These are phyloP conservation scores for Agrotis ipsilon DNA, from an alignment of 2,888 invertebrate species.

Conservation along the genomic window DNA sequence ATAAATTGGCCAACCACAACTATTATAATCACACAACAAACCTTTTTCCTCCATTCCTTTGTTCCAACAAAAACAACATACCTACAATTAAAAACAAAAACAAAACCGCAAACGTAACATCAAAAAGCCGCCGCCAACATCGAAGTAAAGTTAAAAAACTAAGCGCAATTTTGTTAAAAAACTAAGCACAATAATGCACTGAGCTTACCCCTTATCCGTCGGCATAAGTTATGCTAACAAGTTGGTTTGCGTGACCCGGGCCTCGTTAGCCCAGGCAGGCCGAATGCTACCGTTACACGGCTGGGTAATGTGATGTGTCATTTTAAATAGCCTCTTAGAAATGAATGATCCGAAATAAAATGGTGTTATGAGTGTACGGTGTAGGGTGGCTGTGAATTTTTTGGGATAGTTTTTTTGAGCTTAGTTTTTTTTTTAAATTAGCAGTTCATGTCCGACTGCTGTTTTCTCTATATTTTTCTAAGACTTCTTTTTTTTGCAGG, in stretches of 20 bases:
- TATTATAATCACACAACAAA: not conserved
- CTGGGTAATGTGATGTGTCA: conserved; percentile 70
- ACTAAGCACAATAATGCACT: conserved; percentile 78
- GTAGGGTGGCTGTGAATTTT: conserved; percentile 42
- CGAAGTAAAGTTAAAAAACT: conserved; percentile 67
- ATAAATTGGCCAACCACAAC: conserved; percentile 9
- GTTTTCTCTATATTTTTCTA: no score
- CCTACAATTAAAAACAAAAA: conserved; percentile 51
- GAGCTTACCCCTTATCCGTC: conserved; percentile 81
- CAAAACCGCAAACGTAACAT: conserved; percentile 41
- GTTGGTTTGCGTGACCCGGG: conserved; percentile 77
- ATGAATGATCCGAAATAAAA: conserved; percentile 69
- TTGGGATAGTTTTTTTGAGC: conserved; percentile 22
- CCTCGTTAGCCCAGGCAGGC: conserved; percentile 57
- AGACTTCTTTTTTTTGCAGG: not conserved
- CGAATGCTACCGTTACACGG: conserved; percentile 58
- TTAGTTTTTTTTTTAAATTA: conserved; percentile 18
- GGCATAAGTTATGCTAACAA: conserved; percentile 86
- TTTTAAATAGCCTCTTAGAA: conserved; percentile 70
- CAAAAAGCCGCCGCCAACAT: conserved; percentile 56
- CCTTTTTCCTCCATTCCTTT: conserved; percentile 9
- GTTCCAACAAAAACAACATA: conserved; percentile 26
- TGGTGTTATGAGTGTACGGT: conserved; percentile 42
- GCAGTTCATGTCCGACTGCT: no score
- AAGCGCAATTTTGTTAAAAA: conserved; percentile 76